Conservation (phyloP, 2,888 invertebrate species). For the Neoscelio sp. region DNA sequence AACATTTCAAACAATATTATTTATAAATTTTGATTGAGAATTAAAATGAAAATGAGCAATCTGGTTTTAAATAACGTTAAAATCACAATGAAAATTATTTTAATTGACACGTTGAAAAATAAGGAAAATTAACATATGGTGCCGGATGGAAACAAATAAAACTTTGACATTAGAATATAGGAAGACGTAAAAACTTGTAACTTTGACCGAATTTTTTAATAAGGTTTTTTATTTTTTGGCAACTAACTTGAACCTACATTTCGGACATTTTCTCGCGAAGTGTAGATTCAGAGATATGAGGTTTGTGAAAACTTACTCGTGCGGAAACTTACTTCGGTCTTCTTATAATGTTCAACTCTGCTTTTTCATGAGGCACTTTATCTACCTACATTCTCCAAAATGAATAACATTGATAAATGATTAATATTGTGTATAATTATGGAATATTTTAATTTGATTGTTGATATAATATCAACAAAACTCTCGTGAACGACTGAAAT, state of each 20-base stretch:
- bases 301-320: slow-evolving; percentile 51
- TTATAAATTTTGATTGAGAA: too few species aligned
- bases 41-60: too few species aligned
- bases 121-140: too few species aligned
- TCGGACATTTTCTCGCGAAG: slow-evolving; percentile 53
- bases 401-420: background rate
- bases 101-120: too few species aligned
- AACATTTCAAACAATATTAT: too few species aligned
- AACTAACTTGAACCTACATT: slow-evolving; percentile 61
- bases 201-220: slow-evolving; percentile 57
- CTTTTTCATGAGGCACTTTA: slow-evolving; percentile 39
- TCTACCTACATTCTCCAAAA: slow-evolving; percentile 9
- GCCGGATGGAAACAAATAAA: slow-evolving; percentile 25
- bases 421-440: background rate
- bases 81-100: too few species aligned
- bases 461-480: too few species aligned
- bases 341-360: slow-evolving; percentile 37
- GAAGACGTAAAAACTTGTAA: slow-evolving; percentile 46
- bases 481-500: too few species aligned
- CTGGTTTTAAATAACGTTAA: too few species aligned
- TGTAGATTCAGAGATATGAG: slow-evolving; percentile 60
- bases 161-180: slow-evolving; percentile 29
- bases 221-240: slow-evolving; percentile 41
- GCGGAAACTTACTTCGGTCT: slow-evolving; percentile 47
- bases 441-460: too few species aligned